Conservation (phyloP, 2,797 vertebrate species). For the Otolemur crassicaudatus region DNA sequence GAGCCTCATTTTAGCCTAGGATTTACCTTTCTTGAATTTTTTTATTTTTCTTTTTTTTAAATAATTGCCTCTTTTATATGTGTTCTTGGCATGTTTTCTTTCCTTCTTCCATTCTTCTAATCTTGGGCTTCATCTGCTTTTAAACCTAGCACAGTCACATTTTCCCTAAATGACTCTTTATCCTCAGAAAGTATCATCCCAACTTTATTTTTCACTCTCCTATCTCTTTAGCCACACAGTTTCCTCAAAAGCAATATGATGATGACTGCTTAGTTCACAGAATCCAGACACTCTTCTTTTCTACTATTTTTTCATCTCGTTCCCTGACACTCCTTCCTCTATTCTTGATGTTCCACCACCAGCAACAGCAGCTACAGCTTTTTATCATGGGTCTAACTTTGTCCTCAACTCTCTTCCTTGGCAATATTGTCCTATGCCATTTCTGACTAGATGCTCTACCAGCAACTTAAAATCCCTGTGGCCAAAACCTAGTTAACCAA, state of each 20-base stretch:
- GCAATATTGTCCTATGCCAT: background rate
- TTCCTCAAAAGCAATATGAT: background rate
- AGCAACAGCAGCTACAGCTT: background rate
- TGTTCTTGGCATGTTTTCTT: background rate
- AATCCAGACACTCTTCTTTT: background rate
- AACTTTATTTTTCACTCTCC: background rate
- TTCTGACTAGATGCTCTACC: background rate
- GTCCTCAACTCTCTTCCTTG: background rate
- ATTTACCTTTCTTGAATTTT: background rate
- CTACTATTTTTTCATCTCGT: background rate
- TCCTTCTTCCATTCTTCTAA: background rate
- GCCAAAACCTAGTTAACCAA: background rate
- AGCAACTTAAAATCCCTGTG: background rate
- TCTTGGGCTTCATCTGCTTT: slow-evolving; percentile 18
- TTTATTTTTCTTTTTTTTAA: background rate
- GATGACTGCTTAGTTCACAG: background rate
- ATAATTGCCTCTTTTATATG: background rate
- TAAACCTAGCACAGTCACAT: background rate
- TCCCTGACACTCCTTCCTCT: background rate
- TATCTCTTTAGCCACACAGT: background rate
- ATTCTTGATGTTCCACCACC: background rate
- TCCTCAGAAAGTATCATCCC: background rate
- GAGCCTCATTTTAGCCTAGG: background rate
- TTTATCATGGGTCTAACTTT: background rate
- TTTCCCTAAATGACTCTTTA: slow-evolving; percentile 43